Evolutionary conservation across 2,113 vertebrate genomes (phyloP).

Genomic region (Bubo scandiacus): DNA sequence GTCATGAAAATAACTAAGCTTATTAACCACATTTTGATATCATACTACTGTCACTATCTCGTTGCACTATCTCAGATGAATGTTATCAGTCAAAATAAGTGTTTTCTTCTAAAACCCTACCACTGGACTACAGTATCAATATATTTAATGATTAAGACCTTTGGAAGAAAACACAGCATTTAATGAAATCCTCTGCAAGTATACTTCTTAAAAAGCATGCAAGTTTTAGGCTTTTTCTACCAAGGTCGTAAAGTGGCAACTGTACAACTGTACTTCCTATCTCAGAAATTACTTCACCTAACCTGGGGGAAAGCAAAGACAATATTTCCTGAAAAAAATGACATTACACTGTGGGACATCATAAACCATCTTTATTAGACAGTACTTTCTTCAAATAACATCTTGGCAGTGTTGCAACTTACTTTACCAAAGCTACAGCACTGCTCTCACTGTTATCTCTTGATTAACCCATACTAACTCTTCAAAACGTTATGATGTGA

Average conservation of each 20-base stretch:
- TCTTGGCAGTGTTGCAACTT: not conserved
- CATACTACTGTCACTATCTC: not conserved
- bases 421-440: not conserved
- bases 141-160: not conserved
- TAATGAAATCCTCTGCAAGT: not conserved
- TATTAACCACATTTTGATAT: not conserved
- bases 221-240: not conserved
- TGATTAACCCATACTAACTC: not conserved
- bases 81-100: not conserved
- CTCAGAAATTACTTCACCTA: constrained; percentile 21
- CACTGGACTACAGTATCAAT: not conserved
- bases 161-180: not conserved
- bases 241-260: not conserved
- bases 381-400: not conserved
- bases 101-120: not conserved
- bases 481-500: not conserved
- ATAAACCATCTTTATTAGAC: constrained; percentile 13
- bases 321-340: not conserved
- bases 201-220: not conserved
- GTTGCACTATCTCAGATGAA: not conserved
- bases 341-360: not conserved
- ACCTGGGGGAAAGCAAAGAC: not conserved
- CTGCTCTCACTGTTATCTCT: not conserved
- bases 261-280: not conserved
- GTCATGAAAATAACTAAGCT: not conserved